phyloP scores from a whole-genome alignment of 2,888 invertebrate species.

The Alloscopus bannaensis region DNA sequence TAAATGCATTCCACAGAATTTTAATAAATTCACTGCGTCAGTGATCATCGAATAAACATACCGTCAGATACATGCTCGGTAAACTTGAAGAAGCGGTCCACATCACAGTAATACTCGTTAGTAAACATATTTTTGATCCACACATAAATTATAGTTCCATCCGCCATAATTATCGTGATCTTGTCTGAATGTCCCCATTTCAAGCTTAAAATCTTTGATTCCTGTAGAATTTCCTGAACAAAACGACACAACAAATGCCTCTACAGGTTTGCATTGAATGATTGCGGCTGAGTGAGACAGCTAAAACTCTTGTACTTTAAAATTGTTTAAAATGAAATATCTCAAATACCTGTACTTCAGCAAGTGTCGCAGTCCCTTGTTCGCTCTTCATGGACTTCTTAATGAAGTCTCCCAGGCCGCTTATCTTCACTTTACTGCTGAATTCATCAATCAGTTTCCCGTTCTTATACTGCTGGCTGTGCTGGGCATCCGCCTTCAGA shows the following conservation, averaged over 20 bases:
- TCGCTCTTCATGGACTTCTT: constrained; percentile 68
- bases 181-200: constrained; percentile 67
- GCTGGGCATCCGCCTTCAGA: constrained; percentile 56
- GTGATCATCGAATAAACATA: too few relatives aligned
- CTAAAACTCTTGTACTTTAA: too few relatives aligned
- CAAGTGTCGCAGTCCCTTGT: constrained; percentile 64
- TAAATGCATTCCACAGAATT: too few relatives aligned
- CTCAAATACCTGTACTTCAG: constrained; percentile 67
- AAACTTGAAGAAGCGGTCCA: constrained; percentile 67
- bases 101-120: constrained; percentile 64
- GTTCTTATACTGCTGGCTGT: constrained; percentile 56
- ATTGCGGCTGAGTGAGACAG: too few relatives aligned
- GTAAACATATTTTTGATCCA: constrained; percentile 66
- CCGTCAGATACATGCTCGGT: constrained; percentile 67
- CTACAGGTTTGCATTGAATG: too few relatives aligned
- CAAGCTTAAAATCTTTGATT: constrained; percentile 65
- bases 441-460: constrained; percentile 67
- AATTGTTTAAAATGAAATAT: too few relatives aligned
- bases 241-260: not conserved
- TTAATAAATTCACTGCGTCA: too few relatives aligned
- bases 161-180: constrained; percentile 64
- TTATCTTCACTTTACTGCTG: constrained; percentile 62
- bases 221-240: constrained; percentile 59
- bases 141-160: constrained; percentile 69
- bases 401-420: constrained; percentile 69